A percentile compares a stretch with the other conserved stretches of the same genome.
Evolutionary conservation across 2,113 vertebrate species (phyloP).

Genomic region (Ictalurus furcatus): DNA sequence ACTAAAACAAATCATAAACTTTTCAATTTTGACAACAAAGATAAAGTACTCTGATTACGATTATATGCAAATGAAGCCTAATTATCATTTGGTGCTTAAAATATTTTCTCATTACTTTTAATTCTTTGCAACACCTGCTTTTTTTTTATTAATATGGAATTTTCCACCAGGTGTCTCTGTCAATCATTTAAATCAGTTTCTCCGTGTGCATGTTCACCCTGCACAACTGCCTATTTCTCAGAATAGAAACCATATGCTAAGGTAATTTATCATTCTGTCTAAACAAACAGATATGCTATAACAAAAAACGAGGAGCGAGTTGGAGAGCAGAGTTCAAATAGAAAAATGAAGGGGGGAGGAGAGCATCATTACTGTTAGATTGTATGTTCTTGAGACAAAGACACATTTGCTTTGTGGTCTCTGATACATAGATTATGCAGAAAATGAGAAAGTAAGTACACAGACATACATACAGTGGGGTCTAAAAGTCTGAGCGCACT

Average conservation of each 20-base stretch:
- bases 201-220: conserved; percentile 19
- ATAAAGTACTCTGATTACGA: conserved; percentile 29
- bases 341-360: neutral
- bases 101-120: conserved; percentile 48
- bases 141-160: conserved; percentile 38
- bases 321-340: conserved; percentile 27
- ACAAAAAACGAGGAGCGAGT: conserved; percentile 31
- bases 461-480: neutral
- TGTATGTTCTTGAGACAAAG: conserved; percentile 15
- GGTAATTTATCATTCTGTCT: conserved; percentile 51
- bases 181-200: conserved; percentile 48
- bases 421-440: conserved; percentile 7
- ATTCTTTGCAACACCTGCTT: conserved; percentile 42
- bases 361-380: conserved; percentile 19
- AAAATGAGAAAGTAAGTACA: neutral
- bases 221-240: conserved; percentile 43
- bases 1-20: conserved; percentile 22
- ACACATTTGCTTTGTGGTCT: conserved; percentile 30
- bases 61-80: conserved; percentile 41
- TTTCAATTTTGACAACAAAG: conserved; percentile 35
- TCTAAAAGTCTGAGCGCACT: neutral
- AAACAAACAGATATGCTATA: conserved; percentile 41
- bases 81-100: conserved; percentile 48
- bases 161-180: conserved; percentile 47
- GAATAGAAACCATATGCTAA: conserved; percentile 50